phyloP scores from a whole-genome alignment of 2,797 vertebrate species.

The Dallia pectoralis region DNA sequence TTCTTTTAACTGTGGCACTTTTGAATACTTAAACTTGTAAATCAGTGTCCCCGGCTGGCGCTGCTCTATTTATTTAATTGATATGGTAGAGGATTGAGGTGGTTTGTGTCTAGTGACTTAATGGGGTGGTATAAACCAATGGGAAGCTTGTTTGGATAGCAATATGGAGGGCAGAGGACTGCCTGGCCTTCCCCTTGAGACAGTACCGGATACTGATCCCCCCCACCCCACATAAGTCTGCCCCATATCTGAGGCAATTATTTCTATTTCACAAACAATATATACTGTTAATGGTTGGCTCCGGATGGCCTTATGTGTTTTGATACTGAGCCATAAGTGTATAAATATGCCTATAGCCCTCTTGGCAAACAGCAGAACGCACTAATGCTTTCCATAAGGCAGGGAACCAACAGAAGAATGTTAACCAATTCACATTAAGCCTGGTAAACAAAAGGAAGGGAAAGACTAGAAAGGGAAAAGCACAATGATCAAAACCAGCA shows the following conservation, averaged over 20 bases:
- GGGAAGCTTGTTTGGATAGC: conserved; percentile 35
- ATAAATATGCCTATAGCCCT: conserved; percentile 68
- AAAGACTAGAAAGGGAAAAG: conserved; percentile 36
- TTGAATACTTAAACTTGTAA: conserved; percentile 12
- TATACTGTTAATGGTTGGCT: conserved; percentile 58
- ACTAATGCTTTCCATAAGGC: conserved; percentile 69
- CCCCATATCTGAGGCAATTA: conserved; percentile 37
- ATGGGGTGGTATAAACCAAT: conserved; percentile 15
- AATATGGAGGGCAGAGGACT: conserved; percentile 29
- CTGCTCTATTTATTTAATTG: conserved; percentile 45
- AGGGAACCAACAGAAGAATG: conserved; percentile 56
- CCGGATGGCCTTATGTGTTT: conserved; percentile 49
- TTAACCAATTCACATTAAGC: conserved; percentile 60
- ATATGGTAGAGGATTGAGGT: conserved; percentile 28
- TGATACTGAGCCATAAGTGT: conserved; percentile 61
- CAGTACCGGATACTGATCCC: conserved; percentile 39
- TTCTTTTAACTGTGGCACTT: conserved; percentile 26
- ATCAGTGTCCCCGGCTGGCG: conserved; percentile 23
- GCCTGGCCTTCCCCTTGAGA: conserved; percentile 33
- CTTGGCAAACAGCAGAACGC: conserved; percentile 53
- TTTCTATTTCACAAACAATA: conserved; percentile 62
- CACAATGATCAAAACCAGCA: conserved; percentile 40
- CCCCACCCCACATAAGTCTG: conserved; percentile 19
- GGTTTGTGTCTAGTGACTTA: conserved; percentile 22
- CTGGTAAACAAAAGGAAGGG: conserved; percentile 55